Evolutionary conservation across 2,888 invertebrate genomes (phyloP).

Genomic region (Galeopsomyia nigrocyanea): DNA sequence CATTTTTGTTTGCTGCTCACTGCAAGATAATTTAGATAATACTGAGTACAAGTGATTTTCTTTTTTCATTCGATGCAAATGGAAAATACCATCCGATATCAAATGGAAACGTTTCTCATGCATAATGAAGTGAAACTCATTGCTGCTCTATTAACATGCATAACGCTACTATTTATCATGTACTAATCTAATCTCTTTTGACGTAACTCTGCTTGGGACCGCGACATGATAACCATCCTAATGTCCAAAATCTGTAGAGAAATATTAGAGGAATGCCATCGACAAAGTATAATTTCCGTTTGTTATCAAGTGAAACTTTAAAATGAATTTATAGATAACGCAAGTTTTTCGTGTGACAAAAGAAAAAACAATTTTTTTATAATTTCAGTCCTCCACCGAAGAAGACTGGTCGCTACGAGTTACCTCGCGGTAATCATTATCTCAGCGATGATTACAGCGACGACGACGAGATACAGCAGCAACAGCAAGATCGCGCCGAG

Average conservation of each 20-base stretch:
- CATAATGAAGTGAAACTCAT: too few relatives aligned
- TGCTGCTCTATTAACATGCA: background rate
- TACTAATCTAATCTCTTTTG: constrained; percentile 10
- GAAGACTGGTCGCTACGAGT: constrained; percentile 69
- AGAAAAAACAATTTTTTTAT: constrained; percentile 37
- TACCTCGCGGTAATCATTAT: constrained; percentile 61
- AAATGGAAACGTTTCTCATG: background rate
- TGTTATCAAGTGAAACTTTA: background rate
- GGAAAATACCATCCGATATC: too few relatives aligned
- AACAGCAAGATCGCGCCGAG: constrained; percentile 38
- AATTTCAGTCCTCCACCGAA: constrained; percentile 69
- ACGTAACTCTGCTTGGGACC: constrained; percentile 19
- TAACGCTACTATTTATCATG: constrained; percentile 4
- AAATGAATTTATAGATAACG: constrained; percentile 31
- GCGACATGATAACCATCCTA: constrained; percentile 16
- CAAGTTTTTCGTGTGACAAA: background rate
- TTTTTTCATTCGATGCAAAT: too few relatives aligned
- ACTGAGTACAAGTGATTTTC: too few relatives aligned
- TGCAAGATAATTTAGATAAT: too few relatives aligned
- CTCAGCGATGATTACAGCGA: constrained; percentile 67
- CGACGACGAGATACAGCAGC: constrained; percentile 59
- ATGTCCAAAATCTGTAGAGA: constrained; percentile 14
- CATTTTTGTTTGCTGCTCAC: too few relatives aligned
- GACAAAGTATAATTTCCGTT: too few relatives aligned
- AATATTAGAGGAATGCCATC: constrained; percentile 1